Evolutionary conservation across 2,113 vertebrate species (phyloP).

Genomic region (Pseudopodoces humilis): DNA sequence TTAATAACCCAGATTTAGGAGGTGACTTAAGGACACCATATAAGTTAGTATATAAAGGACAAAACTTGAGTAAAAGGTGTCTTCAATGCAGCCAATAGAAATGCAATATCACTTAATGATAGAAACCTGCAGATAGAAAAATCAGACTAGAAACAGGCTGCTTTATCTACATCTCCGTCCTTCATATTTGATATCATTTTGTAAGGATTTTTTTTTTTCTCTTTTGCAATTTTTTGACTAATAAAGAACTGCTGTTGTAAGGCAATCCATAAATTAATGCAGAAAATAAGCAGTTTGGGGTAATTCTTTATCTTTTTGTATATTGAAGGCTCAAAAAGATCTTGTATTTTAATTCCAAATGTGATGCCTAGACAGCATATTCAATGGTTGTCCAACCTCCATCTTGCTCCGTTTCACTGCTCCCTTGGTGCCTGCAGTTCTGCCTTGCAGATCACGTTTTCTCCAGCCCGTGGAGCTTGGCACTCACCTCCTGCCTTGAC

Average conservation of each 20-base stretch:
- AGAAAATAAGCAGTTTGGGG: neutral
- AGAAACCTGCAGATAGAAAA: neutral
- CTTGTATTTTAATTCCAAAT: neutral
- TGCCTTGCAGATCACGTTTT: fast-evolving
- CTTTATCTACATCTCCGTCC: neutral
- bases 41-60: neutral
- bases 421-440: neutral
- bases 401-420: neutral
- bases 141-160: neutral
- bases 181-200: neutral
- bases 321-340: neutral
- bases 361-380: neutral
- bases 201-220: neutral
- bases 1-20: conserved; percentile 14
- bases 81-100: neutral
- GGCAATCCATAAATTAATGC: neutral
- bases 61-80: neutral
- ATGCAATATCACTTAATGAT: neutral
- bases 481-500: neutral
- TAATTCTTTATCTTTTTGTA: neutral
- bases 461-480: neutral
- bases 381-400: neutral
- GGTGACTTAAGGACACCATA: neutral
- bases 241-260: neutral
- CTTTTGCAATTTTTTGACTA: neutral